These are phyloP conservation scores for Ammodytes dubius DNA, from an alignment of 2,113 vertebrate species.

Conservation along the genomic window DNA sequence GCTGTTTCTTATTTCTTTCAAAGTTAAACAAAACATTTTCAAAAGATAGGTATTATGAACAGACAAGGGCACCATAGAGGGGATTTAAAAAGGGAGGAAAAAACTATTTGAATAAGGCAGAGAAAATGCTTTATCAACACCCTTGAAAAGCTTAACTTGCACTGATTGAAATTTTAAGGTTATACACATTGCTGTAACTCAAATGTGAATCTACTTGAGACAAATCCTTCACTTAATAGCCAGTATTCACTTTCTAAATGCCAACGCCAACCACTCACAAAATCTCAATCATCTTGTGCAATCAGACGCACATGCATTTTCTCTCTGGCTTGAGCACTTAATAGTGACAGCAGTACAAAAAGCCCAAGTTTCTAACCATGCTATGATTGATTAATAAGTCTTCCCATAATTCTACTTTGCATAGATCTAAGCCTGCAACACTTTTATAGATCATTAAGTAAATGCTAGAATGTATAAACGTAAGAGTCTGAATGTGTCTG, in stretches of 20 bases:
- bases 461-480: constrained; percentile 22
- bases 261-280: not conserved
- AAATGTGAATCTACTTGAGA: not conserved
- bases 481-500: constrained; percentile 11
- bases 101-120: not conserved
- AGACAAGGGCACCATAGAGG: not conserved
- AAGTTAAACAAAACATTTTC: not conserved
- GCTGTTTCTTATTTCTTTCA: not conserved
- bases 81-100: not conserved
- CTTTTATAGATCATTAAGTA: constrained; percentile 27
- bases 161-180: not conserved
- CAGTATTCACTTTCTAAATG: not conserved
- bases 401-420: constrained; percentile 18
- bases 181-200: constrained; percentile 23
- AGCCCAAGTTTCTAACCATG: constrained; percentile 3
- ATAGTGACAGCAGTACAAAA: not conserved
- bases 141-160: not conserved
- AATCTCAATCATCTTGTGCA: not conserved
- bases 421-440: constrained; percentile 11
- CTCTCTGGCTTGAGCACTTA: constrained; percentile 5
- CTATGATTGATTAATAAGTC: constrained; percentile 39
- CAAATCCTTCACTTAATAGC: not conserved
- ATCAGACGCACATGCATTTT: not conserved
- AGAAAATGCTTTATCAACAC: constrained; percentile 10
- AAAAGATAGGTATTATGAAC: not conserved